phyloP scores from a whole-genome alignment of 2,113 vertebrate genomes.

The Otus sunia region DNA sequence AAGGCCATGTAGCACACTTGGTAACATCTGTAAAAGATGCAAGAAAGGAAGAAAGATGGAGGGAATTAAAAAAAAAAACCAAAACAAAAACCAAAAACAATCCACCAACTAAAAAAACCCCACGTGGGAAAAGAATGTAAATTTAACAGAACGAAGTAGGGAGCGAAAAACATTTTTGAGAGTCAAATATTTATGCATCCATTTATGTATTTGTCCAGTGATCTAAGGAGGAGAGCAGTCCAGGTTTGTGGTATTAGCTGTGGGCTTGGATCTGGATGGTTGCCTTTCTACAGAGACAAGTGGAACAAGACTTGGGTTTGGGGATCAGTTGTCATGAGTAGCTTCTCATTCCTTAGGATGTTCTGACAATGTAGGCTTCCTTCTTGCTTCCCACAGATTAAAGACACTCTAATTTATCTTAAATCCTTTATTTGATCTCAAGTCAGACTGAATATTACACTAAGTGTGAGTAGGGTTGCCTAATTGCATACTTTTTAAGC shows the following conservation, averaged over 20 bases:
- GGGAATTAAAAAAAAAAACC: background rate
- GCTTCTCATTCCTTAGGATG: fast-evolving
- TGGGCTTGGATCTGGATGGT: background rate
- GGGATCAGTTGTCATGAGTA: fast-evolving
- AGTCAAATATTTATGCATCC: background rate
- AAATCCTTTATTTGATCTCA: background rate
- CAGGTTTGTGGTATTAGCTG: background rate
- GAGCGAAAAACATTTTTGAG: background rate
- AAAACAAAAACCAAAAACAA: background rate
- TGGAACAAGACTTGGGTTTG: background rate
- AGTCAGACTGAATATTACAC: background rate
- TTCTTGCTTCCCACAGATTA: background rate
- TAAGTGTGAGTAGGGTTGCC: background rate
- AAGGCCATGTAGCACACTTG: background rate
- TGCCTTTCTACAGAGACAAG: background rate
- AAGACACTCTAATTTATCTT: background rate
- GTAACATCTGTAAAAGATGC: background rate
- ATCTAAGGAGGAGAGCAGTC: background rate
- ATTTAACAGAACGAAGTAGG: background rate
- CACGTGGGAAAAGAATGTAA: background rate
- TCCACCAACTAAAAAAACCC: too few relatives aligned
- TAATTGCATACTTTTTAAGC: background rate
- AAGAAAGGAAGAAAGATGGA: background rate
- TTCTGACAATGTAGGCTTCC: background rate
- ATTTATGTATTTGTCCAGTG: background rate